Base-by-base conservation (phyloP, 1,140 invertebrate species). In the Calliopsis andreniformis region DNA sequence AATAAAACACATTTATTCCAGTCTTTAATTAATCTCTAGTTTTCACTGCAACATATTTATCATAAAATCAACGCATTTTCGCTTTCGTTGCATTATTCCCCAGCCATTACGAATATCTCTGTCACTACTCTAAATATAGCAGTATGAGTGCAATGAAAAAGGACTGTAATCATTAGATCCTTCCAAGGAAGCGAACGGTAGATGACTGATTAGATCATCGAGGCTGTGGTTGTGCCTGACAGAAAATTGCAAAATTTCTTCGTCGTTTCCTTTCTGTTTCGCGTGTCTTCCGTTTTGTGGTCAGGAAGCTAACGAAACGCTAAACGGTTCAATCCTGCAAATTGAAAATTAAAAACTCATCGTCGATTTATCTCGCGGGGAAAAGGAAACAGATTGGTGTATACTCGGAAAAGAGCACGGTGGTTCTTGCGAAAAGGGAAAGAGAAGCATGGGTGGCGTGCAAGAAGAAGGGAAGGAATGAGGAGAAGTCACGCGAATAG, bases 351-450 rank as follows among this genome's bases (percentile, higher is more conserved):
- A n/a, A n/a, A n/a, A n/a, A n/a, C n/a, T n/a, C n/a, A n/a, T n/a
- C n/a, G 6, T 43, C 58, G 20, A 45, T 47, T n/a, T 28, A 4
- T 35, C 32, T 61, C 5, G 4, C 8, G 30, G 3, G 30, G 8
- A 56, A 63, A 42, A 49, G 69, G 58, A 72, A 63, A 49, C 30
- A 39, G 30, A 62, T 51, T 20, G 58, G 47, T n/a, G n/a, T n/a
- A n/a, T n/a, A n/a, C 32, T 39, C 69, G 45, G 69, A 32, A 63
- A 51, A 10, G 59, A 53, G 58, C 16, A 30, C 7, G 12, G 14
- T 4, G 68, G 30, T 39, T 71, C 28, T 73, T 73, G 70, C 49
- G 61, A 73, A 73, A 73, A 66, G 39, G 49, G 20, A 71, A 62
- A 71, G 32, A 51, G 45, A 51, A 62, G 51, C 43, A 71, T 23